Percentiles rank a stretch among this genome's conserved stretches.
Evolutionary conservation across 2,888 invertebrate species (phyloP).

Genomic region (Eumacrocentrus americanus): DNA sequence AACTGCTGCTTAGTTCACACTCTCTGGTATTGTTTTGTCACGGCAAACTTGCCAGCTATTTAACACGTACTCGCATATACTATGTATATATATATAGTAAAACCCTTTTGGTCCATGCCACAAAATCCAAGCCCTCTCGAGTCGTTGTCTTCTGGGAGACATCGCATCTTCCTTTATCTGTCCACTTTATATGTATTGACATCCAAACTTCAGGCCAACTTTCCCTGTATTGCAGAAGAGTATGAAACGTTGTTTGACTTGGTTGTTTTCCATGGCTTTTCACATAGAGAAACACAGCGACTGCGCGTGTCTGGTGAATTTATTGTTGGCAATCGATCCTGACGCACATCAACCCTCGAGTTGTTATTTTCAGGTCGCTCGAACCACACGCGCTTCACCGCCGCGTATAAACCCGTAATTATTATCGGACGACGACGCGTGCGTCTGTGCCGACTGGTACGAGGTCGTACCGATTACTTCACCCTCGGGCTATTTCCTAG

Average conservation of each 20-base stretch:
- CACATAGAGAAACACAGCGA: constrained; percentile 20
- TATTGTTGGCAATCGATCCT: constrained; percentile 39
- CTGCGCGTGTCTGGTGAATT: constrained; percentile 38
- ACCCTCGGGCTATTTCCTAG: constrained; percentile 22
- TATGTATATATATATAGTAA: constrained; percentile 9
- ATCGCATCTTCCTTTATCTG: constrained; percentile 2
- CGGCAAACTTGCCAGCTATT: constrained; percentile 57
- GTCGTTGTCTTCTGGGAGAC: too few species aligned
- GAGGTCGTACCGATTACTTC: constrained; percentile 32
- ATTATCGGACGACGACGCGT: constrained; percentile 36
- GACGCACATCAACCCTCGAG: constrained; percentile 22
- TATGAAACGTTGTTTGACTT: too few species aligned
- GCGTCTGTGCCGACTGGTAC: constrained; percentile 33
- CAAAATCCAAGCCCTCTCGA: constrained; percentile 28
- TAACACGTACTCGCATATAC: constrained; percentile 51
- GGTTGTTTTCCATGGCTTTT: neutral
- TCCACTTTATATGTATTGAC: neutral
- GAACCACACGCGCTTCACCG: constrained; percentile 33
- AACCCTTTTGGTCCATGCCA: constrained; percentile 35
- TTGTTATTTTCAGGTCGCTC: constrained; percentile 39
- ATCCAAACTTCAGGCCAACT: constrained; percentile 48
- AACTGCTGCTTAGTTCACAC: constrained; percentile 21
- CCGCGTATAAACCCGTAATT: constrained; percentile 37
- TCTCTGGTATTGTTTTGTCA: constrained; percentile 52
- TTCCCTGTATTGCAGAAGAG: constrained; percentile 29